Evolutionary conservation across 30 jellyfish, hydroid and myxozoan genomes (phyloP).

Genomic region (Turritopsis rubra): DNA sequence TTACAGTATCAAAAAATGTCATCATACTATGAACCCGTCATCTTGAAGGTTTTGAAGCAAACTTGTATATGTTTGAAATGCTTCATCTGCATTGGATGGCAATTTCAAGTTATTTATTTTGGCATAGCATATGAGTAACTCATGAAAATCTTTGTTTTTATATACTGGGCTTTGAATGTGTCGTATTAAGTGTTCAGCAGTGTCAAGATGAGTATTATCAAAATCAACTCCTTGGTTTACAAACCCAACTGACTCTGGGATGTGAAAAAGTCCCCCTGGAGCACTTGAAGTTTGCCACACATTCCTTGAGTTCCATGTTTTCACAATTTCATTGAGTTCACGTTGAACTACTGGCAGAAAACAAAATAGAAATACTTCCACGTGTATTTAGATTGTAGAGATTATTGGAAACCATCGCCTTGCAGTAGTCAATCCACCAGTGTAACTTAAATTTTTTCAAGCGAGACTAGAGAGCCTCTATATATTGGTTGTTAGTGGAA

Average conservation of each 20-base stretch:
- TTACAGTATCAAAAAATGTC: no score
- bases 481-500: not conserved
- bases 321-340: conserved; percentile 15
- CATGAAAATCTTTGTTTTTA: not conserved
- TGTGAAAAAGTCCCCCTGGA: not conserved
- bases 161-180: conserved; percentile 4
- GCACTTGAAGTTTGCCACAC: conserved; percentile 22
- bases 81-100: not conserved
- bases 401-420: not conserved
- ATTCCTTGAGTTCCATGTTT: not conserved
- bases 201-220: not conserved
- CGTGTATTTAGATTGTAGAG: not conserved
- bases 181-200: not conserved
- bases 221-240: not conserved
- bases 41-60: not conserved
- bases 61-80: not conserved
- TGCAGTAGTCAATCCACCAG: conserved; percentile 13
- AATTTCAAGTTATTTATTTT: not conserved
- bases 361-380: conserved; percentile 11
- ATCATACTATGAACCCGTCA: conserved; percentile 8
- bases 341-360: conserved; percentile 6
- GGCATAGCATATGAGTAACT: not conserved
- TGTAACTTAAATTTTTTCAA: not conserved
- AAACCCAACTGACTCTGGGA: conserved; percentile 1
- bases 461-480: conserved; percentile 4